These are phyloP conservation scores for Protonemura montana DNA, from an alignment of 2,888 invertebrate species.

Conservation along the genomic window DNA sequence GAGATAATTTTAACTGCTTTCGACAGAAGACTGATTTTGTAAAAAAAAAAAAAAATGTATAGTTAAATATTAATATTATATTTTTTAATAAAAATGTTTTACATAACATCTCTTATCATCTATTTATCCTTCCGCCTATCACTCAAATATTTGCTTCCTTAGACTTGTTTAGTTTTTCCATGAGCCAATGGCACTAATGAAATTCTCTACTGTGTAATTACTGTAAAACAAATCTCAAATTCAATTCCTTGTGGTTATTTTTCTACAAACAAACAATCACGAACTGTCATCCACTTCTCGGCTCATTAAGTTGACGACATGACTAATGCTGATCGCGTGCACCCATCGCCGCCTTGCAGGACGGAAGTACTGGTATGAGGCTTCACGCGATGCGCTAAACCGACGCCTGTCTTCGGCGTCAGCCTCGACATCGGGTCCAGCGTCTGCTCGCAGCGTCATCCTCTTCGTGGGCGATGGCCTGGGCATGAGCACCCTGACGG, in stretches of 20 bases:
- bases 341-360: conserved; percentile 56
- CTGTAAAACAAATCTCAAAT: too few species aligned
- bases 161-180: too few species aligned
- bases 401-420: conserved; percentile 58
- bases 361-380: conserved; percentile 68
- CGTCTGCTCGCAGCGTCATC: conserved; percentile 66
- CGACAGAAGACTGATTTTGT: conserved; percentile 39
- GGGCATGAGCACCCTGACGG: conserved; percentile 76
- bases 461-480: conserved; percentile 79
- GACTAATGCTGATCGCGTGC: neutral
- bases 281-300: too few species aligned
- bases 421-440: neutral
- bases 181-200: too few species aligned
- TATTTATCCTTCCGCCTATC: neutral
- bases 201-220: too few species aligned
- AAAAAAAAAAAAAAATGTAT: conserved; percentile 25
- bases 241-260: too few species aligned
- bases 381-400: conserved; percentile 65
- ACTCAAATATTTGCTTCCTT: too few species aligned
- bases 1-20: neutral
- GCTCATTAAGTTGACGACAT: too few species aligned
- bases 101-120: neutral
- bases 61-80: conserved; percentile 9
- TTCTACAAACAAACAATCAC: too few species aligned
- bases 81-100: conserved; percentile 31